Evolutionary conservation across 2,113 vertebrate genomes (phyloP).

Genomic region (Crypturellus undulatus): DNA sequence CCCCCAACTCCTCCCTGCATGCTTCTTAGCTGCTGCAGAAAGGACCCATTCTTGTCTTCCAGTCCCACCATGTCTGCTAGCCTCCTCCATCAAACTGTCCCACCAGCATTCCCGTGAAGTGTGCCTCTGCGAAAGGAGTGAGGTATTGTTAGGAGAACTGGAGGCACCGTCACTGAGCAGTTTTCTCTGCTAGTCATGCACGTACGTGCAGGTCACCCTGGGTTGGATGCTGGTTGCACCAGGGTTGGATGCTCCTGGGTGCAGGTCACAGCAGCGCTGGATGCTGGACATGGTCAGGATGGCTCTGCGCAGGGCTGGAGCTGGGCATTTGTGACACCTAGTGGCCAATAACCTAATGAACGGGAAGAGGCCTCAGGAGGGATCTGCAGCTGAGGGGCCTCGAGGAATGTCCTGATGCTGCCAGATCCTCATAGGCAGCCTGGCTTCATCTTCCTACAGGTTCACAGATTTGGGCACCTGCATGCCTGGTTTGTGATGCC

Average conservation of each 20-base stretch:
- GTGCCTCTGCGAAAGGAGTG: too few relatives aligned
- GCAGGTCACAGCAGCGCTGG: fast-evolving
- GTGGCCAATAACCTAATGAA: conserved; percentile 35
- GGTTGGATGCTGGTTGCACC: too few relatives aligned
- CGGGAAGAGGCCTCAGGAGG: not conserved
- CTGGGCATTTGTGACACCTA: conserved; percentile 61
- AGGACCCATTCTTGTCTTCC: not conserved
- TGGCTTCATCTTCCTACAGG: not conserved
- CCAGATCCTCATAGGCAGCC: not conserved
- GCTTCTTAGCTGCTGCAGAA: not conserved
- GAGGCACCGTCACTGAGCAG: too few relatives aligned
- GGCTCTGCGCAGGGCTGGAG: not conserved
- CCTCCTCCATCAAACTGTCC: fast-evolving
- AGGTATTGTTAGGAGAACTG: not conserved
- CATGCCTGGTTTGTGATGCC: not conserved
- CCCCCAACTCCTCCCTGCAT: not conserved
- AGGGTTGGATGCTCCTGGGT: fast-evolving
- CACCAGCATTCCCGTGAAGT: not conserved
- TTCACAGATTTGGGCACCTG: not conserved
- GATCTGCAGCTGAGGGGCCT: not conserved
- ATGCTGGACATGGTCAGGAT: not conserved
- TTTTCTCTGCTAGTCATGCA: not conserved
- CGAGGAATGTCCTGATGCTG: fast-evolving
- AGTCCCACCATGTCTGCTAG: not conserved
- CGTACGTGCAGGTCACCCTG: not conserved